phyloP scores from a whole-genome alignment of 2,113 vertebrate genomes.

The Myrmecobius fasciatus region DNA sequence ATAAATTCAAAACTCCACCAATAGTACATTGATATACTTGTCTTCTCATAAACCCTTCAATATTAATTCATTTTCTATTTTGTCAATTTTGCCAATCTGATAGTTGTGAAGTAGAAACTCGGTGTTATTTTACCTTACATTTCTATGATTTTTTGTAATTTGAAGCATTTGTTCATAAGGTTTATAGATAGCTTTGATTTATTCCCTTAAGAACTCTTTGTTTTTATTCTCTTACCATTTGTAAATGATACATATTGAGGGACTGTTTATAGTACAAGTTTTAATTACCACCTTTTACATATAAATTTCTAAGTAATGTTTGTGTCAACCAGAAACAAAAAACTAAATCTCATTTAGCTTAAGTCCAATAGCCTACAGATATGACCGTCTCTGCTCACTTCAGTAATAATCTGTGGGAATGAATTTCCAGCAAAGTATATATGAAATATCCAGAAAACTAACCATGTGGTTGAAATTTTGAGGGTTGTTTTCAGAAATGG shows the following conservation, averaged over 20 bases:
- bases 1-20: background rate
- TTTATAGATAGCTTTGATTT: background rate
- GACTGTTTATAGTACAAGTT: background rate
- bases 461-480: background rate
- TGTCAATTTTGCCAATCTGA: background rate
- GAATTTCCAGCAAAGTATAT: background rate
- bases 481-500: background rate
- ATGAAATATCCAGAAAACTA: conserved; percentile 1
- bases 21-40: background rate
- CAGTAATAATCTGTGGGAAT: conserved; percentile 11
- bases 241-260: background rate
- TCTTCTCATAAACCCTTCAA: background rate
- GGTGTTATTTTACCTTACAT: background rate
- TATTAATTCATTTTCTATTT: background rate
- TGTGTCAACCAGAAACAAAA: conserved; percentile 27
- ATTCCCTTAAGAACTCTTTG: background rate
- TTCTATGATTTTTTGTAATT: background rate
- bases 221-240: background rate
- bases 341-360: background rate
- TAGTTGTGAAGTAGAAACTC: background rate
- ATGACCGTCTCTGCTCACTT: conserved; percentile 22
- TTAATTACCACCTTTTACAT: background rate
- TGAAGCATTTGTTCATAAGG: background rate
- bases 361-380: background rate
- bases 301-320: conserved; percentile 7